Evolutionary conservation across 1,140 invertebrate species (phyloP), one percentile per base, ranked within the genome.

Genomic region (Achroia grisella): DNA sequence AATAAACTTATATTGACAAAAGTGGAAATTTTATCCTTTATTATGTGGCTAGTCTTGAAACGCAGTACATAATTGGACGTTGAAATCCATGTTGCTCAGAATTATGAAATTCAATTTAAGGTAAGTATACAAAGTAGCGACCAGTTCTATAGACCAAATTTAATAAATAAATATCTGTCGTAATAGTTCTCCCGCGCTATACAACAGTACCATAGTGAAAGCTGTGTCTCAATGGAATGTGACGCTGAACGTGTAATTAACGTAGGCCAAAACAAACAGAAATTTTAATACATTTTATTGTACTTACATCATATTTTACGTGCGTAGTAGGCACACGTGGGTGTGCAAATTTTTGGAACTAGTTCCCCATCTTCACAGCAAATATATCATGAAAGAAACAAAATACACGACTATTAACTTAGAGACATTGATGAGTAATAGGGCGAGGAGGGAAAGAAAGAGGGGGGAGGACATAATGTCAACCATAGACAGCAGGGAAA

Each of bases 241-340:
- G 35, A 14, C 35, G 35, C 35, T 17, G n/a, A 10, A 31, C 30
- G 9, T 31, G 30, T 23, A 32, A 17, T 15, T 37, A 37, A 10
- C 14, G 10, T 17, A 15, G 11, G 11, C 28, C 34, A 28, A 6
- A 12, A 23, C n/a, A n/a, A n/a, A n/a, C n/a, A n/a, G n/a, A n/a
- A n/a, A n/a, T 29, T n/a, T 29, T 50, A 42, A 44, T 42, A 42
- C 52, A 44, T 48, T 37, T 44, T 32, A 14, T n/a, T 23, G 36
- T 73, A 84, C 80, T 84, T 73, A 84, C 80, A 80, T 59, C 80
- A 84, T 84, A 74, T 79, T 84, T 58, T 61, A 57, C 49, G 15
- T 51, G 69, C 67, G 66, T 73, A 23, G 59, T 71, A 68, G 67
- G 75, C 75, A 81, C 77, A 81, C 73, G 57, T 31, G 44, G 65